Percentiles rank a stretch among this genome's conserved stretches.
These are phyloP conservation scores for Rafetus swinhoei DNA, from an alignment of 2,113 vertebrate species.

Conservation along the genomic window DNA sequence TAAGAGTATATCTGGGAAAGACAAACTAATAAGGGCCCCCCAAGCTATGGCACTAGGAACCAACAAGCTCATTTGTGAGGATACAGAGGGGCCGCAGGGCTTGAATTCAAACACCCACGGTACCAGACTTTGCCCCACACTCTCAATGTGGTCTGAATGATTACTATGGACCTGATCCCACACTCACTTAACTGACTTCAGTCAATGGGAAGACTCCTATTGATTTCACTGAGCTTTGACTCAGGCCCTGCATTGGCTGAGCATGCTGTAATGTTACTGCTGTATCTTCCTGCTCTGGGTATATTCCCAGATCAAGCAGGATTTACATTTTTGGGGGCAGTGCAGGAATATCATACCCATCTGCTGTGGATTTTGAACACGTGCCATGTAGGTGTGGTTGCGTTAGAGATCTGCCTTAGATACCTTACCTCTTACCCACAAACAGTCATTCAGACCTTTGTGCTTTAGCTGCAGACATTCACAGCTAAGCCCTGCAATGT, in stretches of 20 bases:
- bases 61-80: background rate
- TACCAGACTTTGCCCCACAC: background rate
- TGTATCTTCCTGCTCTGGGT: background rate
- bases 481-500: background rate
- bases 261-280: rapidly evolving
- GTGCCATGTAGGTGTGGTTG: background rate
- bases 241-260: background rate
- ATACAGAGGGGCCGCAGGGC: background rate
- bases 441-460: slow-evolving; percentile 54
- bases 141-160: background rate
- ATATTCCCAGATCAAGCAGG: background rate
- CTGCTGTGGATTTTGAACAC: background rate
- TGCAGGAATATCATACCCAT: background rate
- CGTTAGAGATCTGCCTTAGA: background rate
- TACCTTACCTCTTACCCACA: background rate
- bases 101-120: background rate
- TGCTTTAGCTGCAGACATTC: rapidly evolving
- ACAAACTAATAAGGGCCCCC: background rate
- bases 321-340: background rate
- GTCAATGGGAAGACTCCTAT: background rate
- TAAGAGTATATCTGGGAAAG: rapidly evolving
- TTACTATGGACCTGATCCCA: background rate
- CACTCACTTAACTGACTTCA: background rate
- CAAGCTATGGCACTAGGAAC: background rate
- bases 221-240: background rate